Evolutionary conservation across 2,113 vertebrate genomes (phyloP), one percentile per base, ranked within the genome.

Genomic region (Brachyistius frenatus): DNA sequence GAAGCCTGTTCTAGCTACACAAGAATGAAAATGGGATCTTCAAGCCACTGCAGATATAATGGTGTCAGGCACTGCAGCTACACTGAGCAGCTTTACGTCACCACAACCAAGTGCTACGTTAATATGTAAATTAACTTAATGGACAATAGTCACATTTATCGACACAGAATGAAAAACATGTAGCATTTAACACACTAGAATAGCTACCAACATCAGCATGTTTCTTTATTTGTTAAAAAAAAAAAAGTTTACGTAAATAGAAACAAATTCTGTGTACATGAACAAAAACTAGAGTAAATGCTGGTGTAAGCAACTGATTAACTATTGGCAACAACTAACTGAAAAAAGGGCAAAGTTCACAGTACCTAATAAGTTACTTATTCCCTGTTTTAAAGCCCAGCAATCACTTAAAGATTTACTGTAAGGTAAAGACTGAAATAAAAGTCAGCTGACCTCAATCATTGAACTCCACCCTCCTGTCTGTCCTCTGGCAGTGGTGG

Each of bases 321-420:
- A 39, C 31, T 11, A 15, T 33, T 31, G 39, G 16, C 4, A 52
- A 73, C 47, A 73, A 56, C 41, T 44, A 44, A 44, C 3, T 13
- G 44, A 16, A 31, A 60, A 63, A 64, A 33, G 60, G 49, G 30
- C 33, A 76, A 57, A 47, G 9, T 71, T 53, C 4, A 5, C 35
- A 33, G 32, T 49, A 62, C 3, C 58, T n/a, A 57, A 1, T 39
- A 50, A 7, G 13, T 69, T 16, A 67, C 52, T 76, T 73, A 44
- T 66, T 73, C 61, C 66, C 49, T 30, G 23, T 80, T 72, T 53
- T 35, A 66, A 76, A 63, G 16, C 7, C 10, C 47, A 23, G 23
- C 23, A 23, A 23, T 23, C 23, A 23, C 23, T 23, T 23, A 1
- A 23, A 23, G 23, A 23, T 23, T 23, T 23, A 23, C 23, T 23